phyloP scores from a whole-genome alignment of 2,888 invertebrate species.

The Drosophila lutescens region DNA sequence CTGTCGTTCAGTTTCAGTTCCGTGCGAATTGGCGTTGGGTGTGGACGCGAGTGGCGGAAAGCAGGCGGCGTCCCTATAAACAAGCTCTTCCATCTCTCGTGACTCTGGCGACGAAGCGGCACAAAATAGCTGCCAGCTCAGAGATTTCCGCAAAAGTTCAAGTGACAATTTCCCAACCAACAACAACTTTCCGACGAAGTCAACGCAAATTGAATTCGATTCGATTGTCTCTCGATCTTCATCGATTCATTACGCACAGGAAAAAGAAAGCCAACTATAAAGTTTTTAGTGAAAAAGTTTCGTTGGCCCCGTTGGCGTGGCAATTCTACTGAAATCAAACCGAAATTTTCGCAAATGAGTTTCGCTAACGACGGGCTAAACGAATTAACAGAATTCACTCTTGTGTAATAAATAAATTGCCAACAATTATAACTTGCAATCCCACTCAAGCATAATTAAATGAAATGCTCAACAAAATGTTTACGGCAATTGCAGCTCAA shows the following conservation, averaged over 20 bases:
- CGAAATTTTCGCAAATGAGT: slow-evolving; percentile 24
- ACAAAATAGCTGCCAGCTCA: slow-evolving; percentile 47
- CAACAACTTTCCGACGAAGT: slow-evolving; percentile 27
- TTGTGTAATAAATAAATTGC: slow-evolving; percentile 52
- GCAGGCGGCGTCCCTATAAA: slow-evolving; percentile 22
- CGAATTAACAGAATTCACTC: slow-evolving; percentile 48
- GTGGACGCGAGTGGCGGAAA: slow-evolving; percentile 51
- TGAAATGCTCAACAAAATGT: slow-evolving; percentile 41
- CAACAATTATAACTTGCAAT: slow-evolving; percentile 50
- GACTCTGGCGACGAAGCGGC: slow-evolving; percentile 40
- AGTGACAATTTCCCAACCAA: slow-evolving; percentile 49
- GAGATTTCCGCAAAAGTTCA: slow-evolving; percentile 40
- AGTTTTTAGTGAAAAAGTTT: slow-evolving; percentile 36
- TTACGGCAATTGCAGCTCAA: slow-evolving; percentile 35
- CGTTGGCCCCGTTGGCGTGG: slow-evolving; percentile 3
- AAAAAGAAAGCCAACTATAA: not conserved
- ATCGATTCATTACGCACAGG: slow-evolving; percentile 24
- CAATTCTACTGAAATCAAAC: slow-evolving; percentile 4
- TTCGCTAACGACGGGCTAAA: slow-evolving; percentile 25
- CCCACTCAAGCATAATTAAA: slow-evolving; percentile 33
- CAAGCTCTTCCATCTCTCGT: slow-evolving; percentile 18
- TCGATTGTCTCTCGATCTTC: slow-evolving; percentile 36
- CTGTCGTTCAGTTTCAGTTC: slow-evolving; percentile 53
- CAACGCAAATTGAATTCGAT: slow-evolving; percentile 36
- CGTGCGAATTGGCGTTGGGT: slow-evolving; percentile 54